phyloP scores from a whole-genome alignment of 1,140 invertebrate genomes.

The Drosophila punjabiensis region DNA sequence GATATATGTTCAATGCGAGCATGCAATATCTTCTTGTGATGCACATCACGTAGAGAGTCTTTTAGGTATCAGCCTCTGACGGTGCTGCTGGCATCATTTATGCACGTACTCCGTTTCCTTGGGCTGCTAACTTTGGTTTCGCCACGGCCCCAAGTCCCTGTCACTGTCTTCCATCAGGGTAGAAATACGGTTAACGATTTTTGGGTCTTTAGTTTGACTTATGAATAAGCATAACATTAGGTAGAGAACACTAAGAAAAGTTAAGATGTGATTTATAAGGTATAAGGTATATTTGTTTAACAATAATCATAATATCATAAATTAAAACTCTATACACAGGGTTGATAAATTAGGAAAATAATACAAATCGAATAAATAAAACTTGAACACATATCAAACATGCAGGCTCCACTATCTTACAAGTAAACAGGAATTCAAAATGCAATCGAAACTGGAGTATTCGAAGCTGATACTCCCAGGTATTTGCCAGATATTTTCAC shows the following conservation, averaged over 20 bases:
- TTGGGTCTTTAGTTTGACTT: constrained; percentile 13
- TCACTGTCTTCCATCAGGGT: constrained; percentile 14
- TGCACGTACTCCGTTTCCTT: constrained; percentile 38
- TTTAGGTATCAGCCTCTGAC: constrained; percentile 32
- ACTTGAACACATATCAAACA: constrained; percentile 31
- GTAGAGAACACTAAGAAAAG: neutral
- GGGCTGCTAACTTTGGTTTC: constrained; percentile 31
- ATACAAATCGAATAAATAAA: constrained; percentile 46
- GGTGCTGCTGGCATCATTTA: constrained; percentile 28
- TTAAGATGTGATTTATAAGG: neutral
- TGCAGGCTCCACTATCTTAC: constrained; percentile 16
- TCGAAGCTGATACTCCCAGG: neutral
- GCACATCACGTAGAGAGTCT: constrained; percentile 39
- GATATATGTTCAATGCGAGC: constrained; percentile 22
- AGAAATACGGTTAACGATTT: constrained; percentile 16
- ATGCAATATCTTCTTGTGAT: constrained; percentile 22
- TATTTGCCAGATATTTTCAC: neutral
- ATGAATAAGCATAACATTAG: constrained; percentile 8
- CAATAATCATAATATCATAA: constrained; percentile 22
- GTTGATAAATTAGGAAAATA: constrained; percentile 39
- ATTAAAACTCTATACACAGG: constrained; percentile 33
- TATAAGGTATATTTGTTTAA: constrained; percentile 19
- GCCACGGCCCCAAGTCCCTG: constrained; percentile 5
- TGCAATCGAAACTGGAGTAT: constrained; percentile 6
- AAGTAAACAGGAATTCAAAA: constrained; percentile 31